Percentiles rank a stretch among this genome's conserved stretches.
Evolutionary conservation across 2,888 invertebrate genomes (phyloP).

Genomic region (Piscicola geometra): DNA sequence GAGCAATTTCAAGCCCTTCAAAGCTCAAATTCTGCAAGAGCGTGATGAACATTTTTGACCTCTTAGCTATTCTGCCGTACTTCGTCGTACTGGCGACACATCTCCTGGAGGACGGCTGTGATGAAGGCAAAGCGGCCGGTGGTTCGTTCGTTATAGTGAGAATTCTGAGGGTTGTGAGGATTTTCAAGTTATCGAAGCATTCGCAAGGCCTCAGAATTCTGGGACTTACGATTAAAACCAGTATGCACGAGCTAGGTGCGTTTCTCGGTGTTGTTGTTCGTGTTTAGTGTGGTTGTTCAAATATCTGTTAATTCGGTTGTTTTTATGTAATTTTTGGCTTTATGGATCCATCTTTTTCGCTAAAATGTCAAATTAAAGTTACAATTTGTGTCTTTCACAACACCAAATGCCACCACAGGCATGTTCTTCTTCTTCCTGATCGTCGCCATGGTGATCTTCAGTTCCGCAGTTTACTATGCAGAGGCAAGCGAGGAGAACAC

Average conservation of each 20-base stretch:
- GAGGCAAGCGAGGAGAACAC: slow-evolving; percentile 47
- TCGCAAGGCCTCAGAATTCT: slow-evolving; percentile 53
- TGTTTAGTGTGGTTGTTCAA: too few relatives aligned
- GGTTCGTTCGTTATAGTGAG: slow-evolving; percentile 49
- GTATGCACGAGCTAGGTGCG: slow-evolving; percentile 49
- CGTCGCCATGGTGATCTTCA: slow-evolving; percentile 54
- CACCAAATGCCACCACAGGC: slow-evolving; percentile 39
- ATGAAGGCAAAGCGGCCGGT: slow-evolving; percentile 42
- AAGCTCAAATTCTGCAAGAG: slow-evolving; percentile 48
- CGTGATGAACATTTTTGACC: slow-evolving; percentile 53
- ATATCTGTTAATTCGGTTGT: too few relatives aligned
- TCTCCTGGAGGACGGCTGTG: slow-evolving; percentile 46
- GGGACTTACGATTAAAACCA: slow-evolving; percentile 51
- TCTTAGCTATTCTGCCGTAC: slow-evolving; percentile 53
- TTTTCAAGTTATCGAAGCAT: slow-evolving; percentile 53
- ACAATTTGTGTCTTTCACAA: too few relatives aligned
- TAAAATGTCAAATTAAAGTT: too few relatives aligned
- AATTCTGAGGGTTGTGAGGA: slow-evolving; percentile 51
- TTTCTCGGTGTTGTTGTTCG: too few relatives aligned
- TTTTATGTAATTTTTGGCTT: not conserved
- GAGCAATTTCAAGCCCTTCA: slow-evolving; percentile 48
- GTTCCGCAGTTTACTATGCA: slow-evolving; percentile 52
- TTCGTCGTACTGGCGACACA: slow-evolving; percentile 49
- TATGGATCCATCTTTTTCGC: not conserved
- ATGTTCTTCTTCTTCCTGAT: slow-evolving; percentile 53